Base-by-base conservation (phyloP, 1,140 invertebrate genomes). In the Ooceraea biroi region DNA sequence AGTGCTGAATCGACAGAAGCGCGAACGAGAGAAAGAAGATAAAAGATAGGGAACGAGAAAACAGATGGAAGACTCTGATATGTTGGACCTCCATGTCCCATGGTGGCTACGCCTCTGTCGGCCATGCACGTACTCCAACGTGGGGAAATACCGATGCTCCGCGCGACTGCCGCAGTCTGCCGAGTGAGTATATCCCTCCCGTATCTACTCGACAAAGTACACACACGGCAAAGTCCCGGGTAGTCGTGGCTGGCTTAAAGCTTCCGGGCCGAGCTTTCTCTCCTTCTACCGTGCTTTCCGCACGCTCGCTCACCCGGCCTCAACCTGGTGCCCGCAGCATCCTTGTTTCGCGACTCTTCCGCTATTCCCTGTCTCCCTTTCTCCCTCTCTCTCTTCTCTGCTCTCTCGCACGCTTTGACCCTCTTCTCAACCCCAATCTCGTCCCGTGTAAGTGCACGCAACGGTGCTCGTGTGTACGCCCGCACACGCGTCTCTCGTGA, bases 171-270 rank as follows among this genome's bases (percentile, higher is more conserved):
- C 25, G 73, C 72, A 86, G 82, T 80, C 86, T 78, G 65, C 76
- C 77, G 71, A 74, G 44, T 61, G 58, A 74, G 82, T 83, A 78
- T 60, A 86, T 90, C 80, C 74, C 73, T 55, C 63, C 63, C 66
- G 72, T 88, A 91, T 87, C 84, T 84, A 88, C 86, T 90, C 83
- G 85, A 78, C 80, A 91, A 90, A 92, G 89, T 92, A 90, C 83
- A 91, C 82, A 90, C 82, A 58, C 84, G 82, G 86, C 83, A 86
- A 91, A 92, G 88, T 89, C 87, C 80, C 90, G 88, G 84, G 88
- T 84, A 85, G 90, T 88, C 84, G 85, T 88, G 89, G 89, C 87
- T 88, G 88, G 90, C 86, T 92, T 92, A 90, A 89, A 91, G 88
- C 88, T 92, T 92, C 90, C 89, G 87, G 88, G 76, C 44, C 44